A percentile compares a stretch with the other conserved stretches of the same genome.
phyloP scores from a whole-genome alignment of 2,113 vertebrate species.

The Macaca fascicularis region DNA sequence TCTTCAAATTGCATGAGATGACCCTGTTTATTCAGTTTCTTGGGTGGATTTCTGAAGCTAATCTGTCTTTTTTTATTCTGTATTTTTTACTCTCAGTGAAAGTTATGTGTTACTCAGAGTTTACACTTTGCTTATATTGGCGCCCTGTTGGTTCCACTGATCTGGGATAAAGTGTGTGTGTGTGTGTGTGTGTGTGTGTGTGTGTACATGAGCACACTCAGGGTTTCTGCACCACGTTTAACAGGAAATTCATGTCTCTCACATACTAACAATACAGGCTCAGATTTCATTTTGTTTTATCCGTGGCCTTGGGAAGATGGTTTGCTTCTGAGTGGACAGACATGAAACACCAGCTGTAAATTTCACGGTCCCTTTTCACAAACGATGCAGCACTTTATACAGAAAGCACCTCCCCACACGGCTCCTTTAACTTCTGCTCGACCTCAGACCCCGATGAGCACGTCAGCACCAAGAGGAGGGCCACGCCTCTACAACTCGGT shows the following conservation, averaged over 20 bases:
- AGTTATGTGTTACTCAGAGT: fast-evolving
- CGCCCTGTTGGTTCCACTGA: fast-evolving
- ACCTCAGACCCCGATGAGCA: fast-evolving
- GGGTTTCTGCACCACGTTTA: fast-evolving
- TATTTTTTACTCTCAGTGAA: too few relatives aligned
- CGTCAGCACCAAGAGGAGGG: not conserved
- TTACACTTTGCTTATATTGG: not conserved
- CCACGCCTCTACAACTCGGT: fast-evolving
- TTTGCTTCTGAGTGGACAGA: not conserved
- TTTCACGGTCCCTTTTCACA: not conserved
- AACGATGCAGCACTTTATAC: fast-evolving
- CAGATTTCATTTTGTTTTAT: not conserved
- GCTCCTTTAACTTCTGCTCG: fast-evolving
- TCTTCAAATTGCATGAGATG: not conserved
- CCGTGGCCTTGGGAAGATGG: not conserved
- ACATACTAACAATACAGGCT: too few relatives aligned
- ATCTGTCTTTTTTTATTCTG: too few relatives aligned
- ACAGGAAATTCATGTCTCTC: too few relatives aligned
- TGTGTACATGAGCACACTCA: not conserved
- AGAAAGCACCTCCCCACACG: not conserved
- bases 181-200: not conserved
- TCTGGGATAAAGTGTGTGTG: too few relatives aligned
- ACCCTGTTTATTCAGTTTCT: not conserved
- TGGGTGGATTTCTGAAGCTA: not conserved
- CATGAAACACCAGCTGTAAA: not conserved